phyloP scores from a whole-genome alignment of 2,797 vertebrate genomes.

The Halcyon badia region DNA sequence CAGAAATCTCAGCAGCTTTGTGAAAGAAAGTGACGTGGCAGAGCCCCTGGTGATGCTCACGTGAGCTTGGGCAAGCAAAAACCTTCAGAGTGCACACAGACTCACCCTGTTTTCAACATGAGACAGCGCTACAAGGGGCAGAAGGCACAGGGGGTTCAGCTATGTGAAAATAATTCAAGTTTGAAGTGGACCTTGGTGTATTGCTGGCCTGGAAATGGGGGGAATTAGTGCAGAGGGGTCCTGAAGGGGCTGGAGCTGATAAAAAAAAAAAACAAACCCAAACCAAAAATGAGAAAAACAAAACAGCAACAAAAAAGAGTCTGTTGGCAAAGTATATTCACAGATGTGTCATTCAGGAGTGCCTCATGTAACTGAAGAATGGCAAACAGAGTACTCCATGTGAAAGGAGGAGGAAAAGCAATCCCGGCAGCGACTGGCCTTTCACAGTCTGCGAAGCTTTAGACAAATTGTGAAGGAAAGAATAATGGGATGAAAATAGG shows the following conservation, averaged over 20 bases:
- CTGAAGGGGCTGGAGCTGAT: neutral
- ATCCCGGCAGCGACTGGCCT: neutral
- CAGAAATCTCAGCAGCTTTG: neutral
- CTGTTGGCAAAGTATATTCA: neutral
- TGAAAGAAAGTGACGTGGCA: fast-evolving
- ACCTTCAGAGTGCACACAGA: no score
- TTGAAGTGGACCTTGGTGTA: neutral
- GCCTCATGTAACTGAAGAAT: neutral
- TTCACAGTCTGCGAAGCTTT: constrained; percentile 18
- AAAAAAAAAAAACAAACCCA: neutral
- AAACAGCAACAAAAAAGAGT: neutral
- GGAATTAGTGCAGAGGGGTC: neutral
- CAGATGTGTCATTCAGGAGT: neutral
- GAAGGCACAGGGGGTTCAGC: neutral
- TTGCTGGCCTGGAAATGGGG: neutral
- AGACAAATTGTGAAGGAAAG: constrained; percentile 12
- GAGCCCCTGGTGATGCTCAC: neutral
- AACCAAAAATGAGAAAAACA: no score
- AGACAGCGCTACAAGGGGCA: neutral
- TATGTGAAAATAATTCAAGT: neutral
- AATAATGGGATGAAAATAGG: constrained; percentile 47
- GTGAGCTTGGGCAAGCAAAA: neutral
- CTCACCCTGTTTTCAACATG: neutral
- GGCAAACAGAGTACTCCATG: neutral
- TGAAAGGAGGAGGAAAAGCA: constrained; percentile 36